phyloP scores from a whole-genome alignment of 1,140 invertebrate genomes.

The Heliothis subflexa region DNA sequence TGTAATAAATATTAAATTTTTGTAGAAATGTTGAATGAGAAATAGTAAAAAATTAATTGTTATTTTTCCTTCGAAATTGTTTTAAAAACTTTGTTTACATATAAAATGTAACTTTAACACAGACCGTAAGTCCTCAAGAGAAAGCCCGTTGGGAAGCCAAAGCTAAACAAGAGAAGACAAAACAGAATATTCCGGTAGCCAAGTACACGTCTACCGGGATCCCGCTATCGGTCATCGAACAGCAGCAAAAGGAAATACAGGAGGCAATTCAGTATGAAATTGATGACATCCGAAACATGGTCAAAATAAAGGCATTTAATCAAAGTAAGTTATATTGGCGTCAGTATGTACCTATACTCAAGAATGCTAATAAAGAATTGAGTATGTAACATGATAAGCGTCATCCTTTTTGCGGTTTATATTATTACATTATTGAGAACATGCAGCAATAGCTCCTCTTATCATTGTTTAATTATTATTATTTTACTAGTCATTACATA shows the following conservation, averaged over 20 bases:
- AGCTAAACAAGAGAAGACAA: constrained; percentile 68
- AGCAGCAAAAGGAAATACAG: constrained; percentile 57
- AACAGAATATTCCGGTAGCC: constrained; percentile 51
- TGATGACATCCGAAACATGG: constrained; percentile 67
- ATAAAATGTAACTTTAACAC: not conserved
- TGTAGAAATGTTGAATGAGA: too few species aligned
- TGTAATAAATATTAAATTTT: too few species aligned
- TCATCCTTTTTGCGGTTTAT: too few species aligned
- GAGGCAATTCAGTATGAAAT: constrained; percentile 63
- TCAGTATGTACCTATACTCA: too few species aligned
- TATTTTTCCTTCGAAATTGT: too few species aligned
- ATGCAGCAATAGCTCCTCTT: too few species aligned
- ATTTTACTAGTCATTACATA: too few species aligned
- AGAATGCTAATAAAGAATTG: too few species aligned
- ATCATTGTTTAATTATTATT: too few species aligned
- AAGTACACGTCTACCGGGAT: constrained; percentile 72
- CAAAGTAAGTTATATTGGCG: constrained; percentile 49
- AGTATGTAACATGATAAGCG: too few species aligned
- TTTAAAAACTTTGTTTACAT: not conserved
- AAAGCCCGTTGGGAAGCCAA: constrained; percentile 66
- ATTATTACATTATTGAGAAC: too few species aligned
- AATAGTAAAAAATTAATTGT: too few species aligned
- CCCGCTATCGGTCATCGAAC: constrained; percentile 61
- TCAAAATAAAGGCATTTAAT: constrained; percentile 62
- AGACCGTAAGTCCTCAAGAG: constrained; percentile 63